A percentile compares a stretch with the other conserved stretches of the same genome.
These are phyloP conservation scores for Okamejei kenojei DNA, from an alignment of 2,797 vertebrate genomes.

Conservation along the genomic window DNA sequence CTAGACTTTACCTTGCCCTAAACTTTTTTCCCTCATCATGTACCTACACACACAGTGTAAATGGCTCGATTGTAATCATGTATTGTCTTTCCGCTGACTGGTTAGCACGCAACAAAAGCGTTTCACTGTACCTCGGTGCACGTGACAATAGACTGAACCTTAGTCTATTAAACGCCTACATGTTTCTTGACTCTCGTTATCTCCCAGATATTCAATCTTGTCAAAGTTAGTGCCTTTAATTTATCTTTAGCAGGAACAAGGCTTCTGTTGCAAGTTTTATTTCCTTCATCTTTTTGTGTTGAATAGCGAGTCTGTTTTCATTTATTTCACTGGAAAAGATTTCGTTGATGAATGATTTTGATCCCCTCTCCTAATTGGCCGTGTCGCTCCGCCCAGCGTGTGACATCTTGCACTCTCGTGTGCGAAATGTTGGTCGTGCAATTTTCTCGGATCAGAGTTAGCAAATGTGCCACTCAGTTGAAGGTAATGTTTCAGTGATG, in stretches of 20 bases:
- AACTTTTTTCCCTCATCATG: no score
- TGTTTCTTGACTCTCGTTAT: not conserved
- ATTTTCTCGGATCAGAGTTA: not conserved
- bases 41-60: no score
- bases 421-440: not conserved
- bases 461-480: not conserved
- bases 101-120: no score
- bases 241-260: not conserved
- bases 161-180: not conserved
- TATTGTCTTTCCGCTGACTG: no score
- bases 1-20: no score
- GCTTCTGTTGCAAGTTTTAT: not conserved
- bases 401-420: not conserved
- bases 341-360: slow-evolving; percentile 4
- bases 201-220: slow-evolving; percentile 26
- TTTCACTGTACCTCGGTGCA: no score
- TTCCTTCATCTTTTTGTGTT: not conserved
- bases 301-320: not conserved
- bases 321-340: not conserved
- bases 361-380: not conserved
- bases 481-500: not conserved
- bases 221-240: slow-evolving; percentile 8
- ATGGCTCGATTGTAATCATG: no score
- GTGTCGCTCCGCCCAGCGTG: not conserved
- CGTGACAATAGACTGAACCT: no score